Conservation (phyloP, 1,140 invertebrate genomes). For the Adelges cooleyi region DNA sequence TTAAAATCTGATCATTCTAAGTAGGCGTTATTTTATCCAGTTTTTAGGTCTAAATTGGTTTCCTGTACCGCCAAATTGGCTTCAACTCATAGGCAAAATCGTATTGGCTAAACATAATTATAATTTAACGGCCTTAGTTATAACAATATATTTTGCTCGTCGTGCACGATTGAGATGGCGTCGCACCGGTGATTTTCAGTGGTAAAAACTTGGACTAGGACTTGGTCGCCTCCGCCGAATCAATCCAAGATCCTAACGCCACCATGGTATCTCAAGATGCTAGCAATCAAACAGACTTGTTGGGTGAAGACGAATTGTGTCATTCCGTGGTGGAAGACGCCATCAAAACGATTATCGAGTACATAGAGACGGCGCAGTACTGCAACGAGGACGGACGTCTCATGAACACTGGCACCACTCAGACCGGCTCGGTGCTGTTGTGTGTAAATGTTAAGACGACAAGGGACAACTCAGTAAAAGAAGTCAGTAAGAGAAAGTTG, state of each 20-base stretch:
- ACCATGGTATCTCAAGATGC: slow-evolving; percentile 6
- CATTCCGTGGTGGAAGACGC: neutral
- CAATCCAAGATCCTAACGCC: neutral
- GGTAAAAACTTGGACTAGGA: too few species aligned
- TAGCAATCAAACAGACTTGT: slow-evolving; percentile 16
- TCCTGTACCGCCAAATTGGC: too few species aligned
- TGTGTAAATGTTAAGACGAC: neutral
- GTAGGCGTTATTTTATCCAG: too few species aligned
- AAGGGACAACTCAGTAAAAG: neutral
- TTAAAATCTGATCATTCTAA: too few species aligned
- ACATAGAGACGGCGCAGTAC: neutral
- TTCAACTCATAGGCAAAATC: too few species aligned
- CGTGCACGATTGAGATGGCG: too few species aligned
- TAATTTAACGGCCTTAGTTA: too few species aligned
- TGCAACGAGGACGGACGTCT: neutral
- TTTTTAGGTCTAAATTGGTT: too few species aligned
- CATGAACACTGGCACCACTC: neutral
- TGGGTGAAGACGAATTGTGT: slow-evolving; percentile 8
- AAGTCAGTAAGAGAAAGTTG: neutral
- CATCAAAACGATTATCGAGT: neutral
- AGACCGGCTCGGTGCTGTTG: neutral
- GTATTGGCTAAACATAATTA: too few species aligned
- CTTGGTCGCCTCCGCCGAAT: neutral
- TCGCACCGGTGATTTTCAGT: too few species aligned
- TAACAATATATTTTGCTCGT: too few species aligned